A percentile compares a stretch with the other conserved stretches of the same genome.
Conservation (phyloP, 2,797 vertebrate species). For the Centroberyx gerrardi region DNA sequence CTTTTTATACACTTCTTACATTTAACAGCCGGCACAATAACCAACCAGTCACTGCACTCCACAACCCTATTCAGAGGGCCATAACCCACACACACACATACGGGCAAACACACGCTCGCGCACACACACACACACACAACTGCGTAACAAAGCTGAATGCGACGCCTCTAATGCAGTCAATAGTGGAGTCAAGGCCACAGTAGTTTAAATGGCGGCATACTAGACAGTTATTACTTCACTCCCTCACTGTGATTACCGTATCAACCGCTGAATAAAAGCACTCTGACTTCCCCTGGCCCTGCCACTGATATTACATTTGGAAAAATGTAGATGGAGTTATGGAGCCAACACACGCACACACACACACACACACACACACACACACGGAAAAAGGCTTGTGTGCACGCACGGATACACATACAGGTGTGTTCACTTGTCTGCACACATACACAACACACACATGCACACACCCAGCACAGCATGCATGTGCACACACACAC, state of each 20-base stretch:
- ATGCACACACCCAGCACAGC: no score
- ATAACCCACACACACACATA: slow-evolving; percentile 19
- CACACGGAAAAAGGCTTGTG: neutral
- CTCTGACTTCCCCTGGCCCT: slow-evolving; percentile 40
- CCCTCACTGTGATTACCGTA: slow-evolving; percentile 68
- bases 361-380: neutral
- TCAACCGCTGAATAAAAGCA: slow-evolving; percentile 63
- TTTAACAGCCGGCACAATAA: slow-evolving; percentile 68
- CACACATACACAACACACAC: neutral
- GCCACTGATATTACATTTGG: slow-evolving; percentile 58
- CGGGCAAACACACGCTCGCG: no score
- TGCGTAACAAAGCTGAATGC: slow-evolving; percentile 53
- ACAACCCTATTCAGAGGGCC: slow-evolving; percentile 44
- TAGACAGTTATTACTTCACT: slow-evolving; percentile 67
- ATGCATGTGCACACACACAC: no score
- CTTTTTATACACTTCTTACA: slow-evolving; percentile 58
- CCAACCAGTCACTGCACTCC: slow-evolving; percentile 60
- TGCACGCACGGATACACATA: neutral
- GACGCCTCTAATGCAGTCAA: slow-evolving; percentile 66
- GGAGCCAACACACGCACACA: neutral
- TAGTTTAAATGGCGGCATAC: slow-evolving; percentile 59
- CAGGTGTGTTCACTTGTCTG: no score
- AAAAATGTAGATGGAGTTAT: slow-evolving; percentile 46
- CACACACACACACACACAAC: slow-evolving; percentile 23
- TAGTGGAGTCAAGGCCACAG: slow-evolving; percentile 75